These are phyloP conservation scores for Malthinus flaveolus DNA, from an alignment of 2,888 invertebrate species.

Conservation along the genomic window DNA sequence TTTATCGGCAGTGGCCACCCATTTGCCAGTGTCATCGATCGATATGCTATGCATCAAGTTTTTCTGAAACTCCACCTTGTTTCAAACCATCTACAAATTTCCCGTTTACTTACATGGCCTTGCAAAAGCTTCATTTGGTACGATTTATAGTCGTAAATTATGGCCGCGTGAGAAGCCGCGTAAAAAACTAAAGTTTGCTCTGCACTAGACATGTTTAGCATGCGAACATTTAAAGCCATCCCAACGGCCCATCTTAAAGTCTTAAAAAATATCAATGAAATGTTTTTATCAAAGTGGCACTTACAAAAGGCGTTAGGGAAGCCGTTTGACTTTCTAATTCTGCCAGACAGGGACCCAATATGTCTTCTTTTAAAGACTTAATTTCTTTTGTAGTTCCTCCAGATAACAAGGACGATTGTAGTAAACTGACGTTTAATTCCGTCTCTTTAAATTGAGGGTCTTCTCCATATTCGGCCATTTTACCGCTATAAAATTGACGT, in stretches of 20 bases:
- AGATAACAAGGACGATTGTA: neutral
- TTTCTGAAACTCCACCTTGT: constrained; percentile 36
- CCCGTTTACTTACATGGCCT: constrained; percentile 65
- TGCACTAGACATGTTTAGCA: constrained; percentile 62
- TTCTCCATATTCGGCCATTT: no score
- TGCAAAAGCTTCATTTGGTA: constrained; percentile 65
- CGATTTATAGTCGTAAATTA: constrained; percentile 66
- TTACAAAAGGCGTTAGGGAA: constrained; percentile 10
- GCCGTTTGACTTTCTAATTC: neutral
- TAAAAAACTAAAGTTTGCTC: constrained; percentile 62
- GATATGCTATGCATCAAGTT: constrained; percentile 58
- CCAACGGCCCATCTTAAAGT: constrained; percentile 67
- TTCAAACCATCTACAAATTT: neutral
- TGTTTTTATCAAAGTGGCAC: neutral
- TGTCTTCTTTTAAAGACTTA: neutral
- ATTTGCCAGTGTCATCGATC: constrained; percentile 57
- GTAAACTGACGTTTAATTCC: no score
- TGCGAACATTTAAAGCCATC: constrained; percentile 61
- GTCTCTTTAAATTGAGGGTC: no score
- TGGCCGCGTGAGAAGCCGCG: constrained; percentile 64
- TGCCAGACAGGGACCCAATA: neutral
- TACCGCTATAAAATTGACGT: no score
- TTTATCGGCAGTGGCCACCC: constrained; percentile 63
- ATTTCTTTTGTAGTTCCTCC: neutral
- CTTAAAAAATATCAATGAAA: constrained; percentile 47